Evolutionary conservation across 2,797 vertebrate species (phyloP), one percentile per base, ranked within the genome.

Genomic region (Enteromius anoplus): DNA sequence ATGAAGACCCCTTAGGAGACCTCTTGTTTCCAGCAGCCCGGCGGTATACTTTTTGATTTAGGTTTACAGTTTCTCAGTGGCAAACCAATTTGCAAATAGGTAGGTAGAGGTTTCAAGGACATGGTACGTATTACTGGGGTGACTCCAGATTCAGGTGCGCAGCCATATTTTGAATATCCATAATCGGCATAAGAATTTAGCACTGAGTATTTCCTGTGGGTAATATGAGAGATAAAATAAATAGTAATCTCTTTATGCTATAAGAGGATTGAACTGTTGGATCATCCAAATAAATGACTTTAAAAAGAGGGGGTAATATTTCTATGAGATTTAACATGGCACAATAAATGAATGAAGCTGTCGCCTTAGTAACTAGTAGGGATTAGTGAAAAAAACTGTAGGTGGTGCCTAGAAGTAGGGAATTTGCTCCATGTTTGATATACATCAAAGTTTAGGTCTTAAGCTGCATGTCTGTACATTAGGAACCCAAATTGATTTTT

Each of bases 191-290:
- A 40, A 80, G 2, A 8, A 9, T 45, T 19, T 73, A 81, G 75
- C 66, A 9, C 60, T 55, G 0, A 60, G 84, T 88, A 88, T 89
- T 88, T 89, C 88, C 80, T 87, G 75, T 62, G 78, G 60, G 49
- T 72, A 85, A 87, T 80, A 42, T 86, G 65, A 82, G 86, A 88
- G 76, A 88, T 89, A 80, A 84, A 76, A 88, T 88, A 45, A 88
- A 90, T 84, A 86, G 84, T 91, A 89, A 91, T 93, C 88, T 91
- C 85, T 87, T 93, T 84, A 87, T 82, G 87, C 75, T 19, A 0
- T 90, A 89, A 92, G 80, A 91, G 88, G 88, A 89, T 90, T 91
- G 87, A 80, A 73, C 65, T 15, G 45, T 83, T 82, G 85, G 85
- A 84, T 89, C 90, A 84, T 84, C 72, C 85, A 88, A 90, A 89